phyloP scores from a whole-genome alignment of 2,888 invertebrate species.

The Pterostichus niger region DNA sequence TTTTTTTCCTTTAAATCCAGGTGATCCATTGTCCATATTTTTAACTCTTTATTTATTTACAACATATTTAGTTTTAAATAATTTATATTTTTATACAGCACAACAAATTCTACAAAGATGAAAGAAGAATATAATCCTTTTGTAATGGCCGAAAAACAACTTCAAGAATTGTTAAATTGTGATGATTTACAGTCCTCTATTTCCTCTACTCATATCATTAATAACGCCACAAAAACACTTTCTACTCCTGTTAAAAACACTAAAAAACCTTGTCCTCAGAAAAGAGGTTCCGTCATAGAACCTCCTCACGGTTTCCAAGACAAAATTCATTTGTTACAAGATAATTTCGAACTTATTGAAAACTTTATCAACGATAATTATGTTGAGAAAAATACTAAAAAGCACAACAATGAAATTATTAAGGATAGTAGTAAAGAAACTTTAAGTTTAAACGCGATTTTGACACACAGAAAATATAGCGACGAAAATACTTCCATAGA shows the following conservation, averaged over 20 bases:
- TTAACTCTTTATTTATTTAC: too few species aligned
- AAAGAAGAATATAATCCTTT: conserved; percentile 87
- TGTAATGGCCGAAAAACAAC: conserved; percentile 88
- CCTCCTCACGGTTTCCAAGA: conserved; percentile 77
- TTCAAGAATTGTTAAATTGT: conserved; percentile 88
- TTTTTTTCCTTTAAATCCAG: too few species aligned
- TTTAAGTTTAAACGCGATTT: conserved; percentile 69
- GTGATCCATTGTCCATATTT: too few species aligned
- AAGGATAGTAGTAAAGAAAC: conserved; percentile 65
- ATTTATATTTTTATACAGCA: conserved; percentile 50
- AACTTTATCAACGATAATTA: conserved; percentile 73
- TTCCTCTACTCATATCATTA: conserved; percentile 68
- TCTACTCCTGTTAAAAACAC: conserved; percentile 50
- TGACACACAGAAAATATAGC: conserved; percentile 71
- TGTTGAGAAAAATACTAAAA: conserved; percentile 67
- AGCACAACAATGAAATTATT: conserved; percentile 68
- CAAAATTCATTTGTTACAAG: conserved; percentile 69
- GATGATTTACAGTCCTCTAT: conserved; percentile 78
- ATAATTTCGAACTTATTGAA: conserved; percentile 74
- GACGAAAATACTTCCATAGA: conserved; percentile 78
- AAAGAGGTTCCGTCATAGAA: conserved; percentile 72
- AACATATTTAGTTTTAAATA: too few species aligned
- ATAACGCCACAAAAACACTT: conserved; percentile 33
- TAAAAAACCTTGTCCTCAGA: conserved; percentile 60
- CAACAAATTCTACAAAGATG: conserved; percentile 40